Evolutionary conservation across 2,888 invertebrate species (phyloP).

Genomic region (Sclerodermus sp.): DNA sequence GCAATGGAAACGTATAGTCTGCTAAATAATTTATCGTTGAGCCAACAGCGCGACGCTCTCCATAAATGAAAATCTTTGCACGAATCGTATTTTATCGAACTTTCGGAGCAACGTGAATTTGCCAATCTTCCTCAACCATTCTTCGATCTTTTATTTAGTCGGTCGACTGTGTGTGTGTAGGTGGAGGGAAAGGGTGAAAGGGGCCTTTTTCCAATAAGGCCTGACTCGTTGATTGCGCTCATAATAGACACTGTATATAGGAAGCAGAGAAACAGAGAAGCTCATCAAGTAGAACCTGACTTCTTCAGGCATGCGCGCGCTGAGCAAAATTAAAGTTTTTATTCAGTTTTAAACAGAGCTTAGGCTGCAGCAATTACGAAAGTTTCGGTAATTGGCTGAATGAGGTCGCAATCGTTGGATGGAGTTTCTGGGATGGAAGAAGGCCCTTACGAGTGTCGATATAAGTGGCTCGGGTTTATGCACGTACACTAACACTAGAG

Average conservation of each 20-base stretch:
- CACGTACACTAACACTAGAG: not conserved
- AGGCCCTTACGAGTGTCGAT: not conserved
- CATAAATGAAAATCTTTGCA: no score
- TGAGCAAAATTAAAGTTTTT: conserved; percentile 51
- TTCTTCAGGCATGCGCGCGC: conserved; percentile 1
- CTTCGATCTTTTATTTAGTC: no score
- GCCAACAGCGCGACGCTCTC: no score
- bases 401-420: conserved; percentile 17
- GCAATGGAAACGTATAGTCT: no score
- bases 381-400: conserved; percentile 47
- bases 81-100: no score
- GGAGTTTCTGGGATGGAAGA: conserved; percentile 19
- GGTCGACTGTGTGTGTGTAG: no score
- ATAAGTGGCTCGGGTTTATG: conserved; percentile 1
- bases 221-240: no score
- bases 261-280: not conserved
- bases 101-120: no score
- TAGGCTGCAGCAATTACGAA: conserved; percentile 40
- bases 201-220: no score
- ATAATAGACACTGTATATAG: not conserved
- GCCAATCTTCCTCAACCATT: no score
- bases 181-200: no score
- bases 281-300: conserved; percentile 1
- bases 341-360: conserved; percentile 43
- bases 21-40: no score